Percentiles rank a stretch among this genome's conserved stretches.
Conservation (phyloP, 2,888 invertebrate species). For the Tetheella fluctuosa region DNA sequence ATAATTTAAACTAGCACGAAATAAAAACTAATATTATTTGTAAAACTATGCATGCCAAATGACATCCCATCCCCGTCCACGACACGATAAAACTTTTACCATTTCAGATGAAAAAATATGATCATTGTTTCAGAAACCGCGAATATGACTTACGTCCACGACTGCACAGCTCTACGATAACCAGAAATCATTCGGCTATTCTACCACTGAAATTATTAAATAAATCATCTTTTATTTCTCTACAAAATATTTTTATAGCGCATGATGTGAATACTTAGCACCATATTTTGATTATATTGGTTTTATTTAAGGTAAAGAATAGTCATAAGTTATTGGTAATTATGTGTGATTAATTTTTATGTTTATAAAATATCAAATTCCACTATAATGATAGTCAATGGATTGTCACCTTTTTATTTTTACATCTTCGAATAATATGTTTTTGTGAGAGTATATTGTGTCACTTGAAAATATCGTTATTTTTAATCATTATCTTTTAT, state of each 20-base stretch:
- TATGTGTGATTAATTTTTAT: too few species aligned
- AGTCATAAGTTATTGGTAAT: background rate
- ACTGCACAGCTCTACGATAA: constrained; percentile 18
- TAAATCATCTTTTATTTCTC: constrained; percentile 37
- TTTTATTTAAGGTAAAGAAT: background rate
- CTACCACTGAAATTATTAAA: constrained; percentile 34
- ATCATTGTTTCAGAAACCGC: background rate
- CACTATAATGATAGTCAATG: too few species aligned
- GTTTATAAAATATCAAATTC: too few species aligned
- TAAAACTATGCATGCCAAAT: background rate
- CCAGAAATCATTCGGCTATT: constrained; percentile 27
- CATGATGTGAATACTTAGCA: background rate
- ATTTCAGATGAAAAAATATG: background rate
- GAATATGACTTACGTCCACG: constrained; percentile 1
- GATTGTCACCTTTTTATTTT: too few species aligned
- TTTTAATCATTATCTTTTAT: too few species aligned
- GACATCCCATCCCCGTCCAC: background rate
- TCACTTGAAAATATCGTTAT: too few species aligned
- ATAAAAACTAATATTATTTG: background rate
- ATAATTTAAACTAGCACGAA: background rate
- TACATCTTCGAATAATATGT: too few species aligned
- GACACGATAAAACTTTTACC: background rate
- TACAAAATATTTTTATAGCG: constrained; percentile 22
- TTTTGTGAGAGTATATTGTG: too few species aligned
- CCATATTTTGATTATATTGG: background rate